A percentile compares a stretch with the other conserved stretches of the same genome.
phyloP scores from a whole-genome alignment of 2,888 invertebrate species.

The Tinea trinotella region DNA sequence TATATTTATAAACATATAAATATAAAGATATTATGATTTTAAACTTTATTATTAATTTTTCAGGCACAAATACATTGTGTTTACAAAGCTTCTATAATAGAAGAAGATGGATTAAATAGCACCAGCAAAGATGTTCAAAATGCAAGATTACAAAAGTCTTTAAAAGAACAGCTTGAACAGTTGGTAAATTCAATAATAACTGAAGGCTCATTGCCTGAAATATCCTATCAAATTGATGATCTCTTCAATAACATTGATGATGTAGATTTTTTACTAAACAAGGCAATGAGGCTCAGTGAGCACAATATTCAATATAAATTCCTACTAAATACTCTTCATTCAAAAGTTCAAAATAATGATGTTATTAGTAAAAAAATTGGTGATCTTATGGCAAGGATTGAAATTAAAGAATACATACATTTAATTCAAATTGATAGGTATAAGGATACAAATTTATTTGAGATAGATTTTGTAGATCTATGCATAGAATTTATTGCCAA shows the following conservation, averaged over 20 bases:
- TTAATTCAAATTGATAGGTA: slow-evolving; percentile 49
- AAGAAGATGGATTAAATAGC: not conserved
- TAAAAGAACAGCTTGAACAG: slow-evolving; percentile 37
- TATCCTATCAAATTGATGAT: slow-evolving; percentile 31
- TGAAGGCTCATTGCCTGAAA: slow-evolving; percentile 16
- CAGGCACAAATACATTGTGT: slow-evolving; percentile 30
- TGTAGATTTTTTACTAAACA: slow-evolving; percentile 37
- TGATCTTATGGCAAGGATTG: slow-evolving; percentile 52
- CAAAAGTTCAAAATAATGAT: slow-evolving; percentile 31
- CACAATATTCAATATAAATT: slow-evolving; percentile 42
- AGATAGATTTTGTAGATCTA: slow-evolving; percentile 42
- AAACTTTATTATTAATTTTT: slow-evolving; percentile 22
- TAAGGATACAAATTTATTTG: slow-evolving; percentile 42
- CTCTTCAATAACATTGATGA: slow-evolving; percentile 49
- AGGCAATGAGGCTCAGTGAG: slow-evolving; percentile 39
- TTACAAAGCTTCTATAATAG: not conserved
- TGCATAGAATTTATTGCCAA: slow-evolving; percentile 50
- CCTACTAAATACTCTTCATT: slow-evolving; percentile 45
- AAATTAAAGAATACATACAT: slow-evolving; percentile 53
- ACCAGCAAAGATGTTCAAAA: slow-evolving; percentile 11
- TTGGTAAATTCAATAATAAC: slow-evolving; percentile 32
- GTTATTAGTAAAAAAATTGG: slow-evolving; percentile 32
- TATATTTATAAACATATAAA: too few species aligned
- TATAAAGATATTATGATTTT: too few species aligned
- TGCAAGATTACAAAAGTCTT: slow-evolving; percentile 29